Evolutionary conservation across 2,888 invertebrate species (phyloP).

Genomic region (Branchipolynoe longqiensis): DNA sequence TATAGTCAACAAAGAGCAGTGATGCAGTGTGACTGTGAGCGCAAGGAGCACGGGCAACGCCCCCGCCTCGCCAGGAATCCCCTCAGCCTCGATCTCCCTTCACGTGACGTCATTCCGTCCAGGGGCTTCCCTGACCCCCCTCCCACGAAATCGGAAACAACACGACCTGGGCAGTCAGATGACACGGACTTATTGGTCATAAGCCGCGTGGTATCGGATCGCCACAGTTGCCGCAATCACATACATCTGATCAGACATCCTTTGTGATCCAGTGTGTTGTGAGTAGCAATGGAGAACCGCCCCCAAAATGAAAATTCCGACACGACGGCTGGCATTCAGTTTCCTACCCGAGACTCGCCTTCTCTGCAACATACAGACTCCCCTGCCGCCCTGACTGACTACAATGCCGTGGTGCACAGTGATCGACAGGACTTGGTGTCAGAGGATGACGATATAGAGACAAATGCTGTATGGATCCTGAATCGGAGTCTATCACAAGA

Average conservation of each 20-base stretch:
- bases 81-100: constrained; percentile 22
- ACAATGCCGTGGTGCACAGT: not conserved
- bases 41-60: no score
- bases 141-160: not conserved
- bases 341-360: not conserved
- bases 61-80: no score
- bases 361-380: not conserved
- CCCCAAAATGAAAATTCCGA: not conserved
- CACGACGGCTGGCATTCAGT: not conserved
- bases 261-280: not conserved
- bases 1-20: no score
- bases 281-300: not conserved
- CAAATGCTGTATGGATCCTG: constrained; percentile 23
- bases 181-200: not conserved
- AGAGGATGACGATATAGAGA: constrained; percentile 6
- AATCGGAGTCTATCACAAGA: constrained; percentile 49
- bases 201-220: not conserved
- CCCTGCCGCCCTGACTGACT: not conserved
- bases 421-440: constrained; percentile 1
- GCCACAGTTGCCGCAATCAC: not conserved
- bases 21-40: no score
- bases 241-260: not conserved
- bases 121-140: constrained; percentile 22
- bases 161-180: not conserved
- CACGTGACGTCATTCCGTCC: constrained; percentile 18